Evolutionary conservation across 2,113 vertebrate species (phyloP).

Genomic region (Prietella phreatophila): DNA sequence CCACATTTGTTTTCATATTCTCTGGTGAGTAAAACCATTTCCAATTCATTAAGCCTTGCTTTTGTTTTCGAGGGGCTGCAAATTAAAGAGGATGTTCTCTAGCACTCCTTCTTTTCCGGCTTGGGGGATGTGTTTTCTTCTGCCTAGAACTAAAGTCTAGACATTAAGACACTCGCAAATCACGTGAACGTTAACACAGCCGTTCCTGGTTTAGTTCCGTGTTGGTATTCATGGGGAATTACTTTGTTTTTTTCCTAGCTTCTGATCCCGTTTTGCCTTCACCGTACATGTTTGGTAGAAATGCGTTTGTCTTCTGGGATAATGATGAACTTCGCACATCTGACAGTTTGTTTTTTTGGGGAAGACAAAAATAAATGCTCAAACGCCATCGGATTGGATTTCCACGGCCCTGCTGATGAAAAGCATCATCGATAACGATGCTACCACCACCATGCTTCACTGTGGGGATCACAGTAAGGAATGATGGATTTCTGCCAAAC

Average conservation of each 20-base stretch:
- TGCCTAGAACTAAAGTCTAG: background rate
- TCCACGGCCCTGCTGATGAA: background rate
- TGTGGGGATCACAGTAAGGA: background rate
- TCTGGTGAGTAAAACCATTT: conserved; percentile 64
- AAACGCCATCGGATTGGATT: background rate
- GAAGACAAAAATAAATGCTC: too few species aligned
- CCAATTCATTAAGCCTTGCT: conserved; percentile 67
- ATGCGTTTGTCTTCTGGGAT: background rate
- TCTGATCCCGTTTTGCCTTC: background rate
- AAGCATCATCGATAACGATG: background rate
- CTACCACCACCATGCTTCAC: background rate
- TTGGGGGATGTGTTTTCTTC: background rate
- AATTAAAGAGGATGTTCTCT: conserved; percentile 62
- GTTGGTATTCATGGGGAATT: background rate
- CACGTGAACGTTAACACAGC: background rate
- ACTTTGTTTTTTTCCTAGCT: background rate
- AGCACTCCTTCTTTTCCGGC: background rate
- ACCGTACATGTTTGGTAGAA: background rate
- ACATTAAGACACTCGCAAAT: background rate
- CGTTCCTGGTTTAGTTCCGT: background rate
- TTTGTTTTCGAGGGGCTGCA: conserved; percentile 62
- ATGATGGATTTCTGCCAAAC: background rate
- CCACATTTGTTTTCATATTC: conserved; percentile 52
- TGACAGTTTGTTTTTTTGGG: background rate
- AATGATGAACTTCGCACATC: background rate